Evolutionary conservation across 2,797 vertebrate genomes (phyloP), one percentile per base, ranked within the genome.

Genomic region (Austrolebias charrua): DNA sequence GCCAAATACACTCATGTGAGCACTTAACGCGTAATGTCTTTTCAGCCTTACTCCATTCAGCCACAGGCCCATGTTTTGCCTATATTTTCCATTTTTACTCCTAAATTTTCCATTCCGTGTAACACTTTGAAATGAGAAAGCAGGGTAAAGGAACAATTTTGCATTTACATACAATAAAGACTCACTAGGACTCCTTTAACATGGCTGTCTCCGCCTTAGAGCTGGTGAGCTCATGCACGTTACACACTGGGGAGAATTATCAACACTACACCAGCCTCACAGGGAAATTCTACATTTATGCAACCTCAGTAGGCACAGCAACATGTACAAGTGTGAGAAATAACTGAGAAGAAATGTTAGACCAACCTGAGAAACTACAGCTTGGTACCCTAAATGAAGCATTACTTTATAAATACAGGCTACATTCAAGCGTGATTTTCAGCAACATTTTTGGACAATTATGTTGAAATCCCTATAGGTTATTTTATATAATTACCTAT

Each of bases 81-180:
- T 51, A n/a, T 52, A 71, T 78, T 78, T 82, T 52, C 16, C 42
- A 70, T 78, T 79, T 81, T 74, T 71, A 19, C 19, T 48, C 13
- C 19, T 48, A 20, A 20, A 20, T 20, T 11, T 48, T 15, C 53
- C 65, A 28, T 59, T 67, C 63, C 74, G 74, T 48, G 42, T 19
- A 51, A 76, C 67, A 62, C 44, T 85, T 72, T 64, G 44, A 79
- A 84, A 75, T 57, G 18, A 77, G 54, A 63, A 61, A 63, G 50
- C 35, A 20, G 47, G 42, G 66, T 52, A 75, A 78, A 81, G 63
- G 73, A 67, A 66, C 57, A 73, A 75, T 82, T 75, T 81, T 62
- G 57, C 73, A 75, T 78, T 79, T 66, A 73, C 80, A 75, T 85
- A 73, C 75, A 87, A 86, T 78, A 83, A 82, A 76, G 69, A 60